Conservation (phyloP, 2,888 invertebrate species). For the Cactoblastis cactorum region DNA sequence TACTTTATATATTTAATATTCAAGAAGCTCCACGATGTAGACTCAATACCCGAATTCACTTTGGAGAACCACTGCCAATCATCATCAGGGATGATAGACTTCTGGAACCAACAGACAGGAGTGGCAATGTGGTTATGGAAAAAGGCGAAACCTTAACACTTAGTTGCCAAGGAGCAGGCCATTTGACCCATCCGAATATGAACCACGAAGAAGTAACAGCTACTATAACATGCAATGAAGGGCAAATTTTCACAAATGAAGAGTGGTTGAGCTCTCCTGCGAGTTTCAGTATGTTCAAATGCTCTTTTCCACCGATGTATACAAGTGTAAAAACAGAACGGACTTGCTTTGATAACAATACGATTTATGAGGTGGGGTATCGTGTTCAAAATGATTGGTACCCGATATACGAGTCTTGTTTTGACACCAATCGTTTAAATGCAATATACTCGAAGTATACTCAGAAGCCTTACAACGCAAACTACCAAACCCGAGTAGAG, state of each 20-base stretch:
- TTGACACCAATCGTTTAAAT: constrained; percentile 44
- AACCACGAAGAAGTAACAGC: constrained; percentile 34
- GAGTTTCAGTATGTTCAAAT: constrained; percentile 45
- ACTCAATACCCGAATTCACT: constrained; percentile 50
- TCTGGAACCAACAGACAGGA: constrained; percentile 52
- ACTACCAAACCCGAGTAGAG: constrained; percentile 55
- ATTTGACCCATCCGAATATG: constrained; percentile 45
- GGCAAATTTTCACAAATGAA: constrained; percentile 49
- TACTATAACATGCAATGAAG: constrained; percentile 47
- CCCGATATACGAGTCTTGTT: constrained; percentile 62
- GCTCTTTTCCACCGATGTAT: constrained; percentile 43
- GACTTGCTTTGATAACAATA: constrained; percentile 47
- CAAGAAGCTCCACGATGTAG: constrained; percentile 43
- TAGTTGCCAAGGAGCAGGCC: constrained; percentile 51
- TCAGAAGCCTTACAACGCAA: constrained; percentile 61
- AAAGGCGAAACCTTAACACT: constrained; percentile 50
- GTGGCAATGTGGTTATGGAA: constrained; percentile 48
- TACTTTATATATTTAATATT: constrained; percentile 50
- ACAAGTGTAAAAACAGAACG: constrained; percentile 45
- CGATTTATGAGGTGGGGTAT: constrained; percentile 62
- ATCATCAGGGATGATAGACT: constrained; percentile 48
- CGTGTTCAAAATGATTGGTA: constrained; percentile 44
- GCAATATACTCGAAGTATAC: constrained; percentile 60
- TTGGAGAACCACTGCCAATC: constrained; percentile 56
- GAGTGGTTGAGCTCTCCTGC: constrained; percentile 49